Conservation (phyloP, 2,113 vertebrate species). For the Tychaedon coryphoeus region DNA sequence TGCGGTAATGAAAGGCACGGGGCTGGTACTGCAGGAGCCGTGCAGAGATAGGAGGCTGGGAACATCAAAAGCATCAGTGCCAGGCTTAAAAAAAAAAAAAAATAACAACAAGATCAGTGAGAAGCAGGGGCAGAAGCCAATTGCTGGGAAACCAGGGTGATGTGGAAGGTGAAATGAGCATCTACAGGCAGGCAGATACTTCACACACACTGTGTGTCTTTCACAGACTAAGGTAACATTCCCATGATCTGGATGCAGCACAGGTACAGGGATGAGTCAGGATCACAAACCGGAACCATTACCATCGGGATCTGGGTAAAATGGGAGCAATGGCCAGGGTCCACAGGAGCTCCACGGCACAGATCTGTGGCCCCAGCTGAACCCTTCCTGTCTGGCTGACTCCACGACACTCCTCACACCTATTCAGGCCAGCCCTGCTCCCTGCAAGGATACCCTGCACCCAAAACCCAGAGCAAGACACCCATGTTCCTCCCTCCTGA, state of each 20-base stretch:
- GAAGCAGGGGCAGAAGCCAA: neutral
- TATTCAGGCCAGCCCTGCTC: neutral
- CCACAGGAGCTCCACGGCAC: fast-evolving
- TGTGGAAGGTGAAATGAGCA: neutral
- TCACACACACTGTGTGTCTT: fast-evolving
- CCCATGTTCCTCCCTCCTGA: neutral
- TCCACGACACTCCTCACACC: neutral
- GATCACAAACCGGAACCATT: neutral
- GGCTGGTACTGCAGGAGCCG: constrained; percentile 53
- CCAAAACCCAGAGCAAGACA: neutral
- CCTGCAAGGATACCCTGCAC: neutral
- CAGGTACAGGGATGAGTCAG: neutral
- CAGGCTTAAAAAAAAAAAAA: neutral
- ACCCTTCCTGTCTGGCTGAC: neutral
- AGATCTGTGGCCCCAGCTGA: neutral
- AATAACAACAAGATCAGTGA: neutral
- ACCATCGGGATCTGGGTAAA: neutral
- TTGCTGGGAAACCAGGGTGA: neutral
- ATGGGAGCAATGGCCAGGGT: neutral
- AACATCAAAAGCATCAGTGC: constrained; percentile 32
- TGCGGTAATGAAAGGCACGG: constrained; percentile 82
- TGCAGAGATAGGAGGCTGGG: constrained; percentile 46
- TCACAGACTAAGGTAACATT: neutral
- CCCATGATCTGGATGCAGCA: neutral
- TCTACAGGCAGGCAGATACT: neutral